Conservation (phyloP, 1,140 invertebrate species). For the Zaprionus kolodkinae region DNA sequence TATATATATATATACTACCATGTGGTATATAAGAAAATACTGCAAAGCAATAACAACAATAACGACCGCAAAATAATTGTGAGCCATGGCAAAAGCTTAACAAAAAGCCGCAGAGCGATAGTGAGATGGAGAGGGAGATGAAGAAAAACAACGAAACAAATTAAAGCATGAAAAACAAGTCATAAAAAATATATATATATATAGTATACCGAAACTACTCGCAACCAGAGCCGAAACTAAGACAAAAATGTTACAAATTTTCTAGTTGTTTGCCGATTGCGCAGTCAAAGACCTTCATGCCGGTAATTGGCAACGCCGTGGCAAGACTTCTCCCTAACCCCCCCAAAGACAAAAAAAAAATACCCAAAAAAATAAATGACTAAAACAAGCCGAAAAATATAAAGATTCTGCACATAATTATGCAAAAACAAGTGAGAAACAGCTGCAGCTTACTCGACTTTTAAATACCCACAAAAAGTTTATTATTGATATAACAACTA, state of each 20-base stretch:
- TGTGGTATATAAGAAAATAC: slow-evolving; percentile 32
- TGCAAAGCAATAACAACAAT: slow-evolving; percentile 35
- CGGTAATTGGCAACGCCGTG: slow-evolving; percentile 74
- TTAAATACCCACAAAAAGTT: too few relatives aligned
- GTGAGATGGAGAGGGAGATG: slow-evolving; percentile 3
- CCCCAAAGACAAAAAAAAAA: slow-evolving; percentile 19
- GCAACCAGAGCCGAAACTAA: slow-evolving; percentile 42
- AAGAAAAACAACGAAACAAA: slow-evolving; percentile 60
- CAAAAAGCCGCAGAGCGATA: slow-evolving; percentile 23
- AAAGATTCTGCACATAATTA: slow-evolving; percentile 65
- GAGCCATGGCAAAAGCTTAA: slow-evolving; percentile 55
- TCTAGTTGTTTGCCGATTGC: slow-evolving; percentile 65
- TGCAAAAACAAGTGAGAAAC: slow-evolving; percentile 36
- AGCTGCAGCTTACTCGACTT: too few relatives aligned
- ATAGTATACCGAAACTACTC: slow-evolving; percentile 40
- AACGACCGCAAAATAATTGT: slow-evolving; percentile 62
- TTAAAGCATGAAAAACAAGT: slow-evolving; percentile 81
- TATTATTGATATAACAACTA: too few relatives aligned
- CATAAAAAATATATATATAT: slow-evolving; percentile 51
- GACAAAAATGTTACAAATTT: slow-evolving; percentile 79
- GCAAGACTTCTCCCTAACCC: slow-evolving; percentile 50
- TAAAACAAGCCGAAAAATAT: slow-evolving; percentile 32
- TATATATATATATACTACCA: slow-evolving; percentile 27
- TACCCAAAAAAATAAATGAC: slow-evolving; percentile 22
- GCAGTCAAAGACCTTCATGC: slow-evolving; percentile 82